Percentiles rank a stretch among this genome's conserved stretches.
Conservation (phyloP, 2,113 vertebrate genomes). For the Caretta caretta region DNA sequence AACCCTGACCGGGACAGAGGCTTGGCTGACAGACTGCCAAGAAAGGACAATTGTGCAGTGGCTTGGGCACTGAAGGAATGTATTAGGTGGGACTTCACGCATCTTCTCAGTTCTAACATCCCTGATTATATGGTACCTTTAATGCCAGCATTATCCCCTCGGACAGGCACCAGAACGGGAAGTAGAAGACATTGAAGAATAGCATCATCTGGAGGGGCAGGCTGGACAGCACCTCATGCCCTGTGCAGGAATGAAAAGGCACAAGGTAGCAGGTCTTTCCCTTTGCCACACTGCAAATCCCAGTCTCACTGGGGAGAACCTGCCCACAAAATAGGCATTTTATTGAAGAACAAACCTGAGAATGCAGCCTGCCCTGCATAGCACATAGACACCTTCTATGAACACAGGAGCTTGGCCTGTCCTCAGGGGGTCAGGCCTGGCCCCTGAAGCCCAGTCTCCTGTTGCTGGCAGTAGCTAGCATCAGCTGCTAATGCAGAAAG, state of each 20-base stretch:
- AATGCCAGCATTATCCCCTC: constrained; percentile 85
- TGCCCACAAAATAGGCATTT: background rate
- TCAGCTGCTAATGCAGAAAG: background rate
- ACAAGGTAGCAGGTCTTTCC: background rate
- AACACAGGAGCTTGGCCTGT: background rate
- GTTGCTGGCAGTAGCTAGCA: background rate
- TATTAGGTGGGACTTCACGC: background rate
- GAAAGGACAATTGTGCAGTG: background rate
- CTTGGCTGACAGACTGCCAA: background rate
- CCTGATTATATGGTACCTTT: constrained; percentile 74
- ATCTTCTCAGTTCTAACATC: background rate
- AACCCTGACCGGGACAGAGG: no score
- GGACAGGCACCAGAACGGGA: constrained; percentile 86
- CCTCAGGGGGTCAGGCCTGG: background rate
- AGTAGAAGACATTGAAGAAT: constrained; percentile 88
- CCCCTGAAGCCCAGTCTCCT: background rate
- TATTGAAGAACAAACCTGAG: background rate
- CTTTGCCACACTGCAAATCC: background rate
- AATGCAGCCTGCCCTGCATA: background rate
- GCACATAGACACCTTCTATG: background rate
- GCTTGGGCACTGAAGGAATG: background rate
- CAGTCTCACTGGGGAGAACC: background rate
- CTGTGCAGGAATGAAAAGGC: constrained; percentile 31
- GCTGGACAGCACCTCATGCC: constrained; percentile 78
- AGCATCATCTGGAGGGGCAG: constrained; percentile 90